phyloP scores from a whole-genome alignment of 2,888 invertebrate species.

The Pristionchus fissidentatus region DNA sequence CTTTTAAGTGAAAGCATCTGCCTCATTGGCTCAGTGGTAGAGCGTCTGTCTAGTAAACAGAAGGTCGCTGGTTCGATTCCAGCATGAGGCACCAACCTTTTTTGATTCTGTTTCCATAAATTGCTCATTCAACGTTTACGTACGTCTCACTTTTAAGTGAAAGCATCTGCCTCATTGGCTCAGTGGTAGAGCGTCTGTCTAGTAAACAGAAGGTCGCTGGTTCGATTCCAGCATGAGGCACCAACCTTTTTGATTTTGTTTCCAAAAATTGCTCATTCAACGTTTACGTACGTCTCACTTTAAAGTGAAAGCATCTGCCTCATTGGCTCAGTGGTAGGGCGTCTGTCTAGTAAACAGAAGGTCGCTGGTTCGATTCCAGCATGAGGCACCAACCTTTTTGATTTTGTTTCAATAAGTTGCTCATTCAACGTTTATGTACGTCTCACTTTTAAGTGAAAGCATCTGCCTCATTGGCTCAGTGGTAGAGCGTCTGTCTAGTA shows the following conservation, averaged over 20 bases:
- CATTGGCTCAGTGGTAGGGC: slow-evolving; percentile 68
- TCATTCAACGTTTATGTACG: not conserved
- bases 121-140: too few species aligned
- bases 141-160: not conserved
- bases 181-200: slow-evolving; percentile 69
- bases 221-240: slow-evolving; percentile 71
- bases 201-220: slow-evolving; percentile 70
- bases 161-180: slow-evolving; percentile 61
- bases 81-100: too few species aligned
- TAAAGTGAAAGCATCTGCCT: slow-evolving; percentile 49
- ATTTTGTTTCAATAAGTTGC: not conserved
- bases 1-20: not conserved
- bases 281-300: not conserved
- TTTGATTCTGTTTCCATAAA: too few species aligned
- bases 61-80: slow-evolving; percentile 72
- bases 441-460: not conserved
- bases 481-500: slow-evolving; percentile 69
- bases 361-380: slow-evolving; percentile 72
- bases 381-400: slow-evolving; percentile 56
- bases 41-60: slow-evolving; percentile 71
- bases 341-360: slow-evolving; percentile 70
- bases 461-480: slow-evolving; percentile 64
- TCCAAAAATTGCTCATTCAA: not conserved
- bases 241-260: not conserved
- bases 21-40: slow-evolving; percentile 64